These are phyloP conservation scores for Drosophila chauvacae DNA, from an alignment of 1,140 invertebrate species.

Conservation along the genomic window DNA sequence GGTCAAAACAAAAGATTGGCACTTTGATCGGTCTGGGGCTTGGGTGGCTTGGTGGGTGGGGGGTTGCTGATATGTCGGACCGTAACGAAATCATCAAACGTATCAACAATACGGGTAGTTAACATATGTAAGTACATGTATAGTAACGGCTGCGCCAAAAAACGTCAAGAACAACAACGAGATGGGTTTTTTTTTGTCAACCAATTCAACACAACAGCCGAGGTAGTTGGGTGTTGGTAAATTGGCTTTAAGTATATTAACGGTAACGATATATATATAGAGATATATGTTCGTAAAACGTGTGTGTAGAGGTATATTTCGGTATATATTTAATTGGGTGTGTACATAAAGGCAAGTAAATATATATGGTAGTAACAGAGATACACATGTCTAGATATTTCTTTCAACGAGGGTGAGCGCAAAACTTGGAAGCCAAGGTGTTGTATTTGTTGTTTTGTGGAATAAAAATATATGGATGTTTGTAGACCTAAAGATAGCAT, in stretches of 20 bases:
- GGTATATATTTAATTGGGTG: conserved; percentile 22
- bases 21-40: conserved; percentile 14
- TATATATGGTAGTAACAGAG: conserved; percentile 36
- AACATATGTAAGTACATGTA: conserved; percentile 24
- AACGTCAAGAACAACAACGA: conserved; percentile 75
- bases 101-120: conserved; percentile 56
- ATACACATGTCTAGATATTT: conserved; percentile 49
- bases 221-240: conserved; percentile 46
- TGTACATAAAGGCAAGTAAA: conserved; percentile 40
- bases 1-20: conserved; percentile 38
- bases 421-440: conserved; percentile 69
- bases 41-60: not conserved
- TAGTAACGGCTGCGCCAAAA: conserved; percentile 53
- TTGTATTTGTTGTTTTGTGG: conserved; percentile 44
- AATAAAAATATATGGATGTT: conserved; percentile 22
- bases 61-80: conserved; percentile 54
- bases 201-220: conserved; percentile 71
- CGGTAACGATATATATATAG: conserved; percentile 46
- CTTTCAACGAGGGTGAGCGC: conserved; percentile 64
- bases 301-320: conserved; percentile 52
- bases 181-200: conserved; percentile 48
- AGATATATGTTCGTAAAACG: conserved; percentile 34
- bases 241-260: conserved; percentile 23
- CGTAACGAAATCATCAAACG: conserved; percentile 64
- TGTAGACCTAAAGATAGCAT: conserved; percentile 45